A percentile compares a stretch with the other conserved stretches of the same genome.
phyloP scores from a whole-genome alignment of 2,113 vertebrate species.

The Rhipidura dahli region DNA sequence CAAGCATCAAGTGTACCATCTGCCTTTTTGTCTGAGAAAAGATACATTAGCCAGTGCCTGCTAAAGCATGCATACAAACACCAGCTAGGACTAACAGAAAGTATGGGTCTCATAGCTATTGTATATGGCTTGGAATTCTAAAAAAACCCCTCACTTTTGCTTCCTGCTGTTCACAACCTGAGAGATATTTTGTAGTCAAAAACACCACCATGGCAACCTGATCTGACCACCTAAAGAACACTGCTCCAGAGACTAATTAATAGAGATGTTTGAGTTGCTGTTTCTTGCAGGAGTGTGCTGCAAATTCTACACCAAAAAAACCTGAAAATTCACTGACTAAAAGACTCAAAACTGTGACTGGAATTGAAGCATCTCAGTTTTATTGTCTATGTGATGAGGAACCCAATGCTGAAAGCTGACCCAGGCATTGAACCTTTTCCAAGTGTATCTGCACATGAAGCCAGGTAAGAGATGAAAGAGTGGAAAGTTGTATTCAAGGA shows the following conservation, averaged over 20 bases:
- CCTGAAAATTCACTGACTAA: background rate
- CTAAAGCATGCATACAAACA: background rate
- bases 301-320: background rate
- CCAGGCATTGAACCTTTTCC: background rate
- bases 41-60: background rate
- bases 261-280: background rate
- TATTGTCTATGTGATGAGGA: background rate
- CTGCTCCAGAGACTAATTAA: background rate
- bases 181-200: background rate
- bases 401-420: background rate
- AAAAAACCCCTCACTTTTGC: background rate
- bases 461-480: background rate
- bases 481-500: background rate
- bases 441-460: background rate
- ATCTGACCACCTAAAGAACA: background rate
- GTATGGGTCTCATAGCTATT: background rate
- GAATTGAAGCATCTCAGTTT: background rate
- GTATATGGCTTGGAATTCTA: background rate
- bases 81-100: background rate
- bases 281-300: background rate
- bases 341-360: background rate
- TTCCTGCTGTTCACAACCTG: background rate
- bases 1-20: background rate
- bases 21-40: background rate
- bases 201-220: background rate